Conservation (phyloP, 2,113 vertebrate species). For the Hippocampus guttulatus region DNA sequence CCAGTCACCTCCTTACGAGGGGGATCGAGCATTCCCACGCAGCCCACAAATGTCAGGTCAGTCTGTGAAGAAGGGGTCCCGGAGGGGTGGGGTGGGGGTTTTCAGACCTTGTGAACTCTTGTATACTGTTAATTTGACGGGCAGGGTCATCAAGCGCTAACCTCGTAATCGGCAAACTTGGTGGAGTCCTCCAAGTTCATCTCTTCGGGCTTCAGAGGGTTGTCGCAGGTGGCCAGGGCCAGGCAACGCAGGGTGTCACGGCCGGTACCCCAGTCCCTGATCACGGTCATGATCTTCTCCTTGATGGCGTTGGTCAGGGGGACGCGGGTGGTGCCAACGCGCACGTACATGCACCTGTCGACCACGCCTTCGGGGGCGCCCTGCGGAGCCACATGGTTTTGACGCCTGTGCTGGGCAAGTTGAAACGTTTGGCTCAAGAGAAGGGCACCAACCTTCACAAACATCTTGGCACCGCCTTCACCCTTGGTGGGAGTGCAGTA, state of each 20-base stretch:
- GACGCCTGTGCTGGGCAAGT: neutral
- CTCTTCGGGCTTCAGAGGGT: conserved; percentile 80
- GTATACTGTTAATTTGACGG: neutral
- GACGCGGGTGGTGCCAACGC: conserved; percentile 84
- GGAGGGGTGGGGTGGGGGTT: too few species aligned
- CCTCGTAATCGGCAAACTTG: conserved; percentile 83
- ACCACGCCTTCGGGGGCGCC: conserved; percentile 84
- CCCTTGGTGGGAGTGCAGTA: conserved; percentile 85
- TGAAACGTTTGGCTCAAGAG: neutral
- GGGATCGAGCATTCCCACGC: conserved; percentile 92
- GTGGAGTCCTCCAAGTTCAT: conserved; percentile 84
- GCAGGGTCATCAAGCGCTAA: conserved; percentile 37
- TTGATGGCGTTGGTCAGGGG: conserved; percentile 75
- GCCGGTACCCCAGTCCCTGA: conserved; percentile 90
- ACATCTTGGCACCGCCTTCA: conserved; percentile 87
- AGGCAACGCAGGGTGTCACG: conserved; percentile 88
- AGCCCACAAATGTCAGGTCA: conserved; percentile 90
- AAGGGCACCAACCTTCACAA: conserved; percentile 76
- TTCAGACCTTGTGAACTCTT: neutral
- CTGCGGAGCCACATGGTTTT: conserved; percentile 35
- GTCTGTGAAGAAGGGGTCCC: conserved; percentile 38
- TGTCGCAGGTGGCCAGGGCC: conserved; percentile 86
- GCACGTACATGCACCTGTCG: conserved; percentile 84
- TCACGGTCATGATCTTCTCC: conserved; percentile 80
- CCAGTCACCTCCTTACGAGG: conserved; percentile 87